Evolutionary conservation across 2,888 invertebrate genomes (phyloP).

Genomic region (Esperia sulphurella): DNA sequence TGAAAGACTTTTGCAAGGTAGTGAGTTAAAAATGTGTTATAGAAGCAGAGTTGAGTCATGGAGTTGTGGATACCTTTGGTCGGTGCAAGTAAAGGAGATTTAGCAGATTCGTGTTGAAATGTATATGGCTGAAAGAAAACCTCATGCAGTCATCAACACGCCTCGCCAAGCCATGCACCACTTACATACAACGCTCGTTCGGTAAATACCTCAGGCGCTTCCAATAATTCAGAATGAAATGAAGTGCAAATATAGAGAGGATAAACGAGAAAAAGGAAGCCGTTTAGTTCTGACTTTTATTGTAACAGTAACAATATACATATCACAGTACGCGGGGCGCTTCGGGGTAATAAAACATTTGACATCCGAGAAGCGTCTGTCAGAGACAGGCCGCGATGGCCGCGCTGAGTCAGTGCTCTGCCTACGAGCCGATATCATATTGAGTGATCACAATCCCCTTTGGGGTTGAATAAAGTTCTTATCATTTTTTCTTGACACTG

Average conservation of each 20-base stretch:
- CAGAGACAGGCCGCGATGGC: slow-evolving; percentile 39
- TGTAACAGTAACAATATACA: slow-evolving; percentile 77
- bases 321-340: slow-evolving; percentile 80
- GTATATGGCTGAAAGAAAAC: slow-evolving; percentile 50
- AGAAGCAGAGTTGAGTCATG: slow-evolving; percentile 29
- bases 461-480: slow-evolving; percentile 30
- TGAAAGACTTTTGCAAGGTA: slow-evolving; percentile 12
- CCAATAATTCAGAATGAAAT: slow-evolving; percentile 40
- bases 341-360: slow-evolving; percentile 55
- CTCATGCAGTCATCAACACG: slow-evolving; percentile 64
- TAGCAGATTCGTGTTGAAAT: slow-evolving; percentile 26
- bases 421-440: slow-evolving; percentile 43
- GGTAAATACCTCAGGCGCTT: slow-evolving; percentile 33
- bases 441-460: slow-evolving; percentile 41
- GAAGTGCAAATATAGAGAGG: slow-evolving; percentile 49
- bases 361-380: slow-evolving; percentile 56
- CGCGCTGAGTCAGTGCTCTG: slow-evolving; percentile 57
- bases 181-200: slow-evolving; percentile 60
- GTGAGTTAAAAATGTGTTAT: slow-evolving; percentile 29
- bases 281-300: slow-evolving; percentile 65
- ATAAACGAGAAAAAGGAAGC: slow-evolving; percentile 54
- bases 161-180: slow-evolving; percentile 74
- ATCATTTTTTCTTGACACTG: slow-evolving; percentile 76
- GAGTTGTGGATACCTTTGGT: slow-evolving; percentile 26
- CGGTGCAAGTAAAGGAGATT: slow-evolving; percentile 41